Evolutionary conservation across 2,888 invertebrate genomes (phyloP), one percentile per base, ranked within the genome.

Genomic region (Hirtodrosophila cameraria): DNA sequence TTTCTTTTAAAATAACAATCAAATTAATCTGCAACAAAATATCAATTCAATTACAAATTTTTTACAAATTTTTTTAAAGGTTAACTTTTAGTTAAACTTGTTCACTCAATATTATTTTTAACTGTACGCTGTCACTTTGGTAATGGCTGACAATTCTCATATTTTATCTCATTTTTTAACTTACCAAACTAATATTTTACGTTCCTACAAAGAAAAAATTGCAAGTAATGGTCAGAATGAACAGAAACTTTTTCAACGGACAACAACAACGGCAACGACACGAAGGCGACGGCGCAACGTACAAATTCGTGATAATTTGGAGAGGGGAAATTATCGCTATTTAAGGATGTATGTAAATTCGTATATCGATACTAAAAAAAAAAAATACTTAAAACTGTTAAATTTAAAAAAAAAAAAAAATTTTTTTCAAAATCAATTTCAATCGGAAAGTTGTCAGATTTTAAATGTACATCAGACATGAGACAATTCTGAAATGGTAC

Each of bases 331-430:
- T 13, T 35, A 49, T 66, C 67, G 67, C n/a, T n/a, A 9, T 4
- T 8, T n/a, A 15, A 11, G 2, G 6, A 33, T 30, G 13, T 11
- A 9, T 15, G 18, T 20, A 13, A 11, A 20, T 33, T 12, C 16
- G 18, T 4, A 5, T 28, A 65, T 58, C 64, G 64, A 64, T 49
- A 20, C n/a, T n/a, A n/a, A n/a, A n/a, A n/a, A n/a, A n/a, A 2
- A 7, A 5, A 28, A 36, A 5, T 6, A 9, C 3, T 15, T 4
- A 36, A 28, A 9, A 7, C 9, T 20, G 20, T 3, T n/a, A 12
- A 16, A 18, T 11, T n/a, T n/a, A 28, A n/a, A n/a, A n/a, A 35
- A 11, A 23, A 15, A 15, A 13, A 9, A 3, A n/a, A 11, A 15
- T 23, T 0, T 6, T 6, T 25, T 8, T 5, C 5, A 25, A 52